Evolutionary conservation across 2,113 vertebrate genomes (phyloP).

Genomic region (Petrocephalus microphthalmus): DNA sequence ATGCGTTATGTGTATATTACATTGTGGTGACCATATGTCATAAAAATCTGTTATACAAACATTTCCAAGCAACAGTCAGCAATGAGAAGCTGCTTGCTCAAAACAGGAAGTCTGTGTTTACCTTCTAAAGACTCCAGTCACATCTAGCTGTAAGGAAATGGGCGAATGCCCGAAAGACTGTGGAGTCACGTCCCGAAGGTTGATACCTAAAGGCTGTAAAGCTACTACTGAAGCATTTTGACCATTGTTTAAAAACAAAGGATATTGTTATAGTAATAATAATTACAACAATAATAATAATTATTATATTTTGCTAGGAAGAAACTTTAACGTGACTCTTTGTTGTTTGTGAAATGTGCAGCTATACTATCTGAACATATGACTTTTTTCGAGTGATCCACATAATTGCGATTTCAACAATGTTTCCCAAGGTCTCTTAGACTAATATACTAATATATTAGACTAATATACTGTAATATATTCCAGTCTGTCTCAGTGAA

Average conservation of each 20-base stretch:
- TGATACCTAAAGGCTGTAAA: not conserved
- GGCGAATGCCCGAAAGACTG: not conserved
- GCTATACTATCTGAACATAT: no score
- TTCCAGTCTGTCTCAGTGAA: not conserved
- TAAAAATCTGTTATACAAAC: not conserved
- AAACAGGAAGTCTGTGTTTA: slow-evolving; percentile 1
- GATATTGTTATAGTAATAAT: not conserved
- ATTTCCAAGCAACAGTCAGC: not conserved
- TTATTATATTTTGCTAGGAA: not conserved
- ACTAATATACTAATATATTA: not conserved
- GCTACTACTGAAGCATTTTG: not conserved
- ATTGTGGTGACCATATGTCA: no score
- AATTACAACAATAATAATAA: no score
- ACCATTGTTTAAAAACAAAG: not conserved
- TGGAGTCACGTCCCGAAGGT: not conserved
- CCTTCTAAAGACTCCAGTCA: not conserved
- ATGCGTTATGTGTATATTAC: no score
- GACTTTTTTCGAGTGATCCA: not conserved
- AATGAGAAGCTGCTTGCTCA: not conserved
- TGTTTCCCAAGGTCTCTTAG: not conserved
- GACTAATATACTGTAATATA: not conserved
- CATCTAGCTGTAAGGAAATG: not conserved
- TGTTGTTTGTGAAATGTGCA: no score
- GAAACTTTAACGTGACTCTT: not conserved
- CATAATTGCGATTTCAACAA: not conserved